Percentiles rank a stretch among this genome's conserved stretches.
phyloP scores from a whole-genome alignment of 2,888 invertebrate species.

The Siphonodentalium dalli region DNA sequence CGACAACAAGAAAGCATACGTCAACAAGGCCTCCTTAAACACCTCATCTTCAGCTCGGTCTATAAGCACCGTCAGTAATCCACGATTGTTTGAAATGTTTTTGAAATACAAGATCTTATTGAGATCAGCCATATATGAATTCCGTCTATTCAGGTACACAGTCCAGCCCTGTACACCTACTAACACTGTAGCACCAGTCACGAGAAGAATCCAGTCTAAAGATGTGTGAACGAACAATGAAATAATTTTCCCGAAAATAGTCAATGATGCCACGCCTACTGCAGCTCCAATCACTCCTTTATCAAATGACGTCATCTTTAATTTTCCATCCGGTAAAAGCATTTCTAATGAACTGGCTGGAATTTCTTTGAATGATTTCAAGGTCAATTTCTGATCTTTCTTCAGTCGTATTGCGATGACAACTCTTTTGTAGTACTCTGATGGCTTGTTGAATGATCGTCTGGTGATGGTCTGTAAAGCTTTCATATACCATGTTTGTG shows the following conservation, averaged over 20 bases:
- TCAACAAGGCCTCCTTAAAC: conserved; percentile 60
- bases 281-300: conserved; percentile 44
- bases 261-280: conserved; percentile 35
- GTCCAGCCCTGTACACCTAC: conserved; percentile 45
- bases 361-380: conserved; percentile 63
- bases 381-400: conserved; percentile 58
- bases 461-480: conserved; percentile 16
- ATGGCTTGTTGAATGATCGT: conserved; percentile 30
- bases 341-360: conserved; percentile 56
- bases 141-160: conserved; percentile 50
- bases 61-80: conserved; percentile 57
- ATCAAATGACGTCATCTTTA: conserved; percentile 50
- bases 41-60: conserved; percentile 63
- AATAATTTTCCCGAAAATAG: conserved; percentile 53
- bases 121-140: conserved; percentile 53
- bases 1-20: conserved; percentile 56
- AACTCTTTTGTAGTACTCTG: conserved; percentile 59
- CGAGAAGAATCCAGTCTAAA: conserved; percentile 48
- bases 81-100: conserved; percentile 61
- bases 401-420: conserved; percentile 60
- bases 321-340: conserved; percentile 58
- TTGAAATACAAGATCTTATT: conserved; percentile 59
- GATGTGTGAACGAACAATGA: conserved; percentile 44
- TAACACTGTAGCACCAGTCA: conserved; percentile 43
- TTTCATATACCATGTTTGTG: conserved; percentile 35